Evolutionary conservation across 2,888 invertebrate genomes (phyloP).

Genomic region (Eristalis arbustorum): DNA sequence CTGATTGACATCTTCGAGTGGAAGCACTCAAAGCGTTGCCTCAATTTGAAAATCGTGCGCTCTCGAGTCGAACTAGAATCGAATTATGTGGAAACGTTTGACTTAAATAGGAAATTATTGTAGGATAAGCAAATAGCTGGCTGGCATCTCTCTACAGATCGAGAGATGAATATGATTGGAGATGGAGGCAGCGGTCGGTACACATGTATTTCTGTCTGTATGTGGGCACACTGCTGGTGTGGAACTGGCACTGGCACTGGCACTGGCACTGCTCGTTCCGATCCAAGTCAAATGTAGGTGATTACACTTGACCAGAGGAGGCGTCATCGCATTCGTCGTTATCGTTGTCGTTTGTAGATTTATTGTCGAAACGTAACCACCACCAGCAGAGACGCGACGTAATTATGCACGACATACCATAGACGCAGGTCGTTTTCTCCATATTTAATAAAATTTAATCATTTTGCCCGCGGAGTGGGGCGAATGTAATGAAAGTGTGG

Average conservation of each 20-base stretch:
- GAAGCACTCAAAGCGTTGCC: slow-evolving; percentile 65
- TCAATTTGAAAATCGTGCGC: slow-evolving; percentile 70
- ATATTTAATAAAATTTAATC: background rate
- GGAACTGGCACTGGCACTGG: slow-evolving; percentile 17
- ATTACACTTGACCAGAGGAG: slow-evolving; percentile 54
- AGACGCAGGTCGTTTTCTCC: background rate
- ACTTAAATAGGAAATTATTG: slow-evolving; percentile 70
- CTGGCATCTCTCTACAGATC: background rate
- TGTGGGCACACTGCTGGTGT: no score
- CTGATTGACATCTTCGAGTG: slow-evolving; percentile 71
- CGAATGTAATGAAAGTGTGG: slow-evolving; percentile 44
- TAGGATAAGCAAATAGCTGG: slow-evolving; percentile 66
- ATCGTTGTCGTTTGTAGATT: slow-evolving; percentile 2
- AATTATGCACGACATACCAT: background rate
- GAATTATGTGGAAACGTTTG: slow-evolving; percentile 70
- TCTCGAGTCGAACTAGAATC: slow-evolving; percentile 67
- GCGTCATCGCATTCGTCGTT: slow-evolving; percentile 7
- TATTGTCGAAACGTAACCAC: slow-evolving; percentile 21
- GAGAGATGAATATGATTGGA: background rate
- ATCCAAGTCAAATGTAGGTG: slow-evolving; percentile 59
- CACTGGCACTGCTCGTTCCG: slow-evolving; percentile 19
- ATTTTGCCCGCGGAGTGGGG: slow-evolving; percentile 12
- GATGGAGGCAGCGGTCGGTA: background rate
- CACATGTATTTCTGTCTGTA: background rate
- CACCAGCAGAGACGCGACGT: slow-evolving; percentile 7